Evolutionary conservation across 1,140 invertebrate species (phyloP).

Genomic region (Drosophila rufa): DNA sequence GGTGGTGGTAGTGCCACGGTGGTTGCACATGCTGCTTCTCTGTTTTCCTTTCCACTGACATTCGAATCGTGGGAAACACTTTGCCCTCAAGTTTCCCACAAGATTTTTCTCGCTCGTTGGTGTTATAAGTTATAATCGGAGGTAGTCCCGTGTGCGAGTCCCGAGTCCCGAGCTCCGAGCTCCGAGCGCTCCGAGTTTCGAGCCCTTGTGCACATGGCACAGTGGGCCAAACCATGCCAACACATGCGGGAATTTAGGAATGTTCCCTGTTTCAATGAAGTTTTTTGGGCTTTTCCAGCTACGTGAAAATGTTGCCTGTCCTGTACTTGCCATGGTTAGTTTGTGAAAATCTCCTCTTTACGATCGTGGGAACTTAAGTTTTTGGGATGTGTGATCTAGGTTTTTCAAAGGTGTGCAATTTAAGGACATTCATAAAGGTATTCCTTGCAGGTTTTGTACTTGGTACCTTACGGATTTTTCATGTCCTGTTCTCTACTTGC

Average conservation of each 20-base stretch:
- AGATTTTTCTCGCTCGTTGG: conserved; percentile 84
- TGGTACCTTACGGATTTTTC: conserved; percentile 17
- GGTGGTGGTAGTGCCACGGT: conserved; percentile 56
- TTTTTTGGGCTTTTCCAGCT: conserved; percentile 51
- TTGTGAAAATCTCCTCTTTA: neutral
- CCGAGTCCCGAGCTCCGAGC: conserved; percentile 33
- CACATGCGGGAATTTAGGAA: conserved; percentile 56
- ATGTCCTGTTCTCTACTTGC: conserved; percentile 16
- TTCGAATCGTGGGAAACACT: conserved; percentile 85
- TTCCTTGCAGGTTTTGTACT: conserved; percentile 7
- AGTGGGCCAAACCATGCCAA: conserved; percentile 57
- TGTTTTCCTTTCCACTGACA: conserved; percentile 80
- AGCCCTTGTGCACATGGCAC: conserved; percentile 79
- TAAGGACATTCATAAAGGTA: neutral
- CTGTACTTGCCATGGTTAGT: conserved; percentile 57
- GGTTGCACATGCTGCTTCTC: conserved; percentile 73
- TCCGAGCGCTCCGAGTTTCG: conserved; percentile 28
- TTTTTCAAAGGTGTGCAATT: conserved; percentile 25
- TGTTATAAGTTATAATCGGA: conserved; percentile 85
- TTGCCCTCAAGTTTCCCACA: conserved; percentile 85
- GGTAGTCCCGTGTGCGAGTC: conserved; percentile 38
- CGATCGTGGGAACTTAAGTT: conserved; percentile 25
- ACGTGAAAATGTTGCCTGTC: conserved; percentile 24
- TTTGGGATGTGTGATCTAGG: neutral
- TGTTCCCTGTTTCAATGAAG: conserved; percentile 37